Conservation (phyloP, 2,888 invertebrate species). For the Paralinhomoeus sp. region DNA sequence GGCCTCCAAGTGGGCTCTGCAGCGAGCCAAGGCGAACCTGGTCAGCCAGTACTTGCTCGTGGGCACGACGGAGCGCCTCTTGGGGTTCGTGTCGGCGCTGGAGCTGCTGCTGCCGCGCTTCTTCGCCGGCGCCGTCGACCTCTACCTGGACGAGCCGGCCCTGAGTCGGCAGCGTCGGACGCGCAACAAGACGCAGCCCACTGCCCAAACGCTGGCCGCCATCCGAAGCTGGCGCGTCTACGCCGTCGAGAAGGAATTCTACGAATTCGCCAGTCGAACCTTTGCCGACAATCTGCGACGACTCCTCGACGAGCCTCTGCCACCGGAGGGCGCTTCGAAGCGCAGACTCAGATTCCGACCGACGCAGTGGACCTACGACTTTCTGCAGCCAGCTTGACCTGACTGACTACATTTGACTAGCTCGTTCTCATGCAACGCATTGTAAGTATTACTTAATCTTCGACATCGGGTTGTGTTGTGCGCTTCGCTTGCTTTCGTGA, state of each 20-base stretch:
- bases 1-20: constrained; percentile 76
- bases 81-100: constrained; percentile 66
- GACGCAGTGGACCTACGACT: no score
- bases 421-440: no score
- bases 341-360: no score
- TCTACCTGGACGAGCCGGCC: constrained; percentile 42
- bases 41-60: constrained; percentile 73
- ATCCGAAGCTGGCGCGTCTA: constrained; percentile 49
- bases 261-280: constrained; percentile 31
- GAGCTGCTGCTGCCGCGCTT: constrained; percentile 61
- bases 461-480: no score
- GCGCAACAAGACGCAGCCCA: no score
- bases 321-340: no score
- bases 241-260: constrained; percentile 30
- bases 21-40: constrained; percentile 78
- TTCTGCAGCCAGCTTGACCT: no score
- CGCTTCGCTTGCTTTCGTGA: no score
- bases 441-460: no score
- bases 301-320: no score
- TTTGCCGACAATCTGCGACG: no score
- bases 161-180: constrained; percentile 38
- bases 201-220: constrained; percentile 48
- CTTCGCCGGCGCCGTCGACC: constrained; percentile 49
- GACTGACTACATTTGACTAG: no score
- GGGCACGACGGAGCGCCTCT: constrained; percentile 78